These are phyloP conservation scores for Microplitis manilae DNA, from an alignment of 2,888 invertebrate species.

Conservation along the genomic window DNA sequence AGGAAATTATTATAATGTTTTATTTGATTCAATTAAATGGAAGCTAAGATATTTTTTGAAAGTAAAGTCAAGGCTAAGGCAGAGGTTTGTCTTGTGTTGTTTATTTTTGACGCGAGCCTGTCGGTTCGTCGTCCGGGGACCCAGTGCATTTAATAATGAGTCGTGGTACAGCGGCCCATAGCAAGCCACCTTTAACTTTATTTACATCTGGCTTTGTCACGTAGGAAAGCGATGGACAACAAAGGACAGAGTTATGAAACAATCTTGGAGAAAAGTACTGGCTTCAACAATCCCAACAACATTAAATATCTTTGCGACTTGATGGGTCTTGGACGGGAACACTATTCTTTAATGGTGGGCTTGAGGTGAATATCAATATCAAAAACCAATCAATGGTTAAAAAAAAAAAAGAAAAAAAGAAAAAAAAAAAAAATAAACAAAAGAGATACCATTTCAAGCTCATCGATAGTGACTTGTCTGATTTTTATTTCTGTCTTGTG, in stretches of 20 bases:
- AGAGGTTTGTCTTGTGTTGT: slow-evolving; percentile 24
- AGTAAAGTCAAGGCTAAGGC: slow-evolving; percentile 4
- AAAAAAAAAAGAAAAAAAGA: background rate
- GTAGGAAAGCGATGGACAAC: slow-evolving; percentile 86
- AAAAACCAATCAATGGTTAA: slow-evolving; percentile 13
- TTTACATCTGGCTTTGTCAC: slow-evolving; percentile 63
- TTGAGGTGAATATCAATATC: slow-evolving; percentile 75
- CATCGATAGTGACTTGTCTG: slow-evolving; percentile 34
- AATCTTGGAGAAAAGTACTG: slow-evolving; percentile 85
- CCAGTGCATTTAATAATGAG: background rate
- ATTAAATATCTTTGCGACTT: slow-evolving; percentile 85
- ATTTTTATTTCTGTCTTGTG: slow-evolving; percentile 22
- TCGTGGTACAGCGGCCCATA: background rate
- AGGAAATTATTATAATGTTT: slow-evolving; percentile 49
- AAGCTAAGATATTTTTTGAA: slow-evolving; percentile 37
- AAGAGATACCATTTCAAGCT: slow-evolving; percentile 39
- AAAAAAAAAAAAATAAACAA: slow-evolving; percentile 6
- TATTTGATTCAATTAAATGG: slow-evolving; percentile 45
- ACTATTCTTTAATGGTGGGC: slow-evolving; percentile 80
- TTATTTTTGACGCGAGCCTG: slow-evolving; percentile 7
- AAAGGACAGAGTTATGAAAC: slow-evolving; percentile 86
- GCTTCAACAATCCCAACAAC: slow-evolving; percentile 92
- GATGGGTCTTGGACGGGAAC: slow-evolving; percentile 81
- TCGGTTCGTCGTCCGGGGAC: slow-evolving; percentile 23
- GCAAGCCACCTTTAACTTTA: slow-evolving; percentile 48